A percentile compares a stretch with the other conserved stretches of the same genome.
These are phyloP conservation scores for Netelia virgata DNA, from an alignment of 2,888 invertebrate species.

Conservation along the genomic window DNA sequence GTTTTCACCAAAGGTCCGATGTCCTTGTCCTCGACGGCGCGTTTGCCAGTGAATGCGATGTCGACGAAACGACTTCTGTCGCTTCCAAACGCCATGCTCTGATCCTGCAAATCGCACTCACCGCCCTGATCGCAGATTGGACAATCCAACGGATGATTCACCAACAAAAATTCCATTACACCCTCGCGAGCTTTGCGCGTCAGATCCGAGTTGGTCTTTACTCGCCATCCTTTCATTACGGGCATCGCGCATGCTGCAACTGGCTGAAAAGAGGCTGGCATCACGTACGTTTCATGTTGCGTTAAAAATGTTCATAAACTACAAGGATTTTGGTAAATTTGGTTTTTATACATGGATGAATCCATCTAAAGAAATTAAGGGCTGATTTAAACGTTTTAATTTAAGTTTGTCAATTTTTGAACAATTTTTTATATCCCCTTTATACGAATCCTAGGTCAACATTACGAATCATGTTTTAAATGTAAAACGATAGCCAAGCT, in stretches of 20 bases:
- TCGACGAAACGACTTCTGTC: conserved; percentile 97
- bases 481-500: background rate
- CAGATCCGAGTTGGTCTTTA: conserved; percentile 98
- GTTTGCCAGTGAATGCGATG: conserved; percentile 96
- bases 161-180: conserved; percentile 99
- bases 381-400: background rate
- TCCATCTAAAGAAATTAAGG: too few relatives aligned
- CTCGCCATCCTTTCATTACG: conserved; percentile 99
- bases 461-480: background rate
- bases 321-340: conserved; percentile 6
- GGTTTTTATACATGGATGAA: too few relatives aligned
- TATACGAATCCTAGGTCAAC: background rate
- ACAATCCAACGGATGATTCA: conserved; percentile 99
- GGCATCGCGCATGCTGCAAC: conserved; percentile 99
- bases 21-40: conserved; percentile 99
- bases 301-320: background rate
- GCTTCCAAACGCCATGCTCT: conserved; percentile 99
- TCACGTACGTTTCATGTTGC: background rate
- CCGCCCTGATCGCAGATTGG: conserved; percentile 99
- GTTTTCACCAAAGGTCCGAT: conserved; percentile 99
- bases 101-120: conserved; percentile 98
- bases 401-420: background rate
- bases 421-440: background rate
- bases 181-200: conserved; percentile 91
- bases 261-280: conserved; percentile 87